A percentile compares a stretch with the other conserved stretches of the same genome.
These are phyloP conservation scores for Sitophilus oryzae DNA, from an alignment of 1,140 invertebrate species.

Conservation along the genomic window DNA sequence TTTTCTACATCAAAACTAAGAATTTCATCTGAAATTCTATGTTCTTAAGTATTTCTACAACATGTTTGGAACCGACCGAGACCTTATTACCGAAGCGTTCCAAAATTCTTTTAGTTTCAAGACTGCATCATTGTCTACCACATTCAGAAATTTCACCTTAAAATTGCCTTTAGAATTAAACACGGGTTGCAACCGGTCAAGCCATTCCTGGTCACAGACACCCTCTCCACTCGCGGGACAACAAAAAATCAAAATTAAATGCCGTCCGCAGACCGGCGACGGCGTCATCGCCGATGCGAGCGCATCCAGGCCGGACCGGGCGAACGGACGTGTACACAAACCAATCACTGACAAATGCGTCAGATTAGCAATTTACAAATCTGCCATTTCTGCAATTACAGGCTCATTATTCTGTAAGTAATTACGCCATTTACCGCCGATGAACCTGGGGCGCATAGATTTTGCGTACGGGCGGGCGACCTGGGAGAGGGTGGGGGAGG, in stretches of 20 bases:
- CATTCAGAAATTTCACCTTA: too few relatives aligned
- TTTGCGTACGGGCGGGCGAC: slow-evolving; percentile 3
- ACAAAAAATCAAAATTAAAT: not conserved
- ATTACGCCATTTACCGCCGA: slow-evolving; percentile 37
- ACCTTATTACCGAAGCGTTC: too few relatives aligned
- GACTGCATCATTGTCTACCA: too few relatives aligned
- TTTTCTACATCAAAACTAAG: too few relatives aligned
- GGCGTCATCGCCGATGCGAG: not conserved
- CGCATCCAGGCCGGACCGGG: not conserved
- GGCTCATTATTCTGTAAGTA: slow-evolving; percentile 45
- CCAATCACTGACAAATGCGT: slow-evolving; percentile 44
- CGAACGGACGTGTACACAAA: slow-evolving; percentile 22
- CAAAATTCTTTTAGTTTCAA: too few relatives aligned
- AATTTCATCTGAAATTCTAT: too few relatives aligned
- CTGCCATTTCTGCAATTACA: slow-evolving; percentile 45
- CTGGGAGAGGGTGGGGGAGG: not conserved
- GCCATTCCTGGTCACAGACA: too few relatives aligned
- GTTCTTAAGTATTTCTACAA: too few relatives aligned
- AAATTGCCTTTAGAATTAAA: too few relatives aligned
- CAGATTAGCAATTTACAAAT: slow-evolving; percentile 46
- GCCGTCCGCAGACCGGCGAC: not conserved
- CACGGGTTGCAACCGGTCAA: too few relatives aligned
- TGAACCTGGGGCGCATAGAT: slow-evolving; percentile 21
- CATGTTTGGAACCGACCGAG: too few relatives aligned
- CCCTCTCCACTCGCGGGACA: too few relatives aligned